phyloP scores from a whole-genome alignment of 2,888 invertebrate genomes.

The Folsomia candida region DNA sequence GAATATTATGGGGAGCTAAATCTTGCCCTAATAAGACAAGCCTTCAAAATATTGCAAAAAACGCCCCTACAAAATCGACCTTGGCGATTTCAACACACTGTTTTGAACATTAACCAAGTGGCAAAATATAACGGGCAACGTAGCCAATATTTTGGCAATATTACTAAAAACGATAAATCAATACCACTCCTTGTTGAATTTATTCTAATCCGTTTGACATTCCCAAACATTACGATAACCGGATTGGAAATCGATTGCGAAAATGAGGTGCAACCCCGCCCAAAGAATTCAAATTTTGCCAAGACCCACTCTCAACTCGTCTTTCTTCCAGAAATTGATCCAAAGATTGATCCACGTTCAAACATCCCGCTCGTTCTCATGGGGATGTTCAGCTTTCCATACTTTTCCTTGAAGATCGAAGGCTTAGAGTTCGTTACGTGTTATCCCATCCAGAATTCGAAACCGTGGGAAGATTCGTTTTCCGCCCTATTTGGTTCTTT shows the following conservation, averaged over 20 bases:
- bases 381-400: background rate
- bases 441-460: background rate
- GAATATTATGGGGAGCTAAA: background rate
- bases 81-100: background rate
- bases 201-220: background rate
- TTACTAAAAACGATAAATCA: background rate
- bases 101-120: background rate
- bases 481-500: background rate
- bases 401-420: background rate
- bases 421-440: background rate
- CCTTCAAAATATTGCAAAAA: background rate
- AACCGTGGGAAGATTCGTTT: background rate
- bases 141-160: background rate
- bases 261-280: background rate
- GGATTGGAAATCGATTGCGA: background rate
- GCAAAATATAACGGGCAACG: background rate
- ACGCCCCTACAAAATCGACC: background rate
- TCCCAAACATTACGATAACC: background rate
- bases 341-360: background rate
- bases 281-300: background rate
- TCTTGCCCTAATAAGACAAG: background rate
- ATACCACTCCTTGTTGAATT: background rate
- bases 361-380: background rate
- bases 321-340: background rate
- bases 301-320: background rate